phyloP scores from a whole-genome alignment of 2,113 vertebrate species.

The Falco punctatus region DNA sequence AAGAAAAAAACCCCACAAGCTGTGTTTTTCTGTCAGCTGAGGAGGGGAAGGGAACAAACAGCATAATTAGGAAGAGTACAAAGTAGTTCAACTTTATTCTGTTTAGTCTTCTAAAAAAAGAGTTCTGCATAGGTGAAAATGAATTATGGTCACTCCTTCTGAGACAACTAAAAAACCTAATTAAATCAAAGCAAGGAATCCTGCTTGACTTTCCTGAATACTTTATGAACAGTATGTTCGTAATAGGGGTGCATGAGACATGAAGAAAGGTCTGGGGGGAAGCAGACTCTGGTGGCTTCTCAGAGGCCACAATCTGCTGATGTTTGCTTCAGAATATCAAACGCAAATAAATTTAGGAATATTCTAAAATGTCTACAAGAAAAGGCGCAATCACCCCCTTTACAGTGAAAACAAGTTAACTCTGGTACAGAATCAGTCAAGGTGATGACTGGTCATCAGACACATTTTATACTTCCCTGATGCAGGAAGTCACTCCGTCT shows the following conservation, averaged over 20 bases:
- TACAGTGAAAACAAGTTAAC: neutral
- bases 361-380: neutral
- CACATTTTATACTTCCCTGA: neutral
- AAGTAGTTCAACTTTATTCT: neutral
- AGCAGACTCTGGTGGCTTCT: neutral
- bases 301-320: neutral
- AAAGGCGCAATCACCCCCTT: neutral
- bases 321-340: neutral
- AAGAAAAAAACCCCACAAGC: neutral
- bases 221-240: neutral
- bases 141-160: slow-evolving; percentile 4
- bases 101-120: neutral
- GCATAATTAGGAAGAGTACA: neutral
- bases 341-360: neutral
- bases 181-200: slow-evolving; percentile 8
- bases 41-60: neutral
- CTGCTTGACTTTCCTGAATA: neutral
- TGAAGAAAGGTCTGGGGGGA: neutral
- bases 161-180: neutral
- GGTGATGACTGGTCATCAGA: neutral
- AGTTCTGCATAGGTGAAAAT: neutral
- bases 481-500: neutral
- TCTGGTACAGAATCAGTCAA: neutral
- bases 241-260: neutral
- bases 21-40: neutral